These are phyloP conservation scores for Ptilonorhynchus violaceus DNA, from an alignment of 2,113 vertebrate species.

Conservation along the genomic window DNA sequence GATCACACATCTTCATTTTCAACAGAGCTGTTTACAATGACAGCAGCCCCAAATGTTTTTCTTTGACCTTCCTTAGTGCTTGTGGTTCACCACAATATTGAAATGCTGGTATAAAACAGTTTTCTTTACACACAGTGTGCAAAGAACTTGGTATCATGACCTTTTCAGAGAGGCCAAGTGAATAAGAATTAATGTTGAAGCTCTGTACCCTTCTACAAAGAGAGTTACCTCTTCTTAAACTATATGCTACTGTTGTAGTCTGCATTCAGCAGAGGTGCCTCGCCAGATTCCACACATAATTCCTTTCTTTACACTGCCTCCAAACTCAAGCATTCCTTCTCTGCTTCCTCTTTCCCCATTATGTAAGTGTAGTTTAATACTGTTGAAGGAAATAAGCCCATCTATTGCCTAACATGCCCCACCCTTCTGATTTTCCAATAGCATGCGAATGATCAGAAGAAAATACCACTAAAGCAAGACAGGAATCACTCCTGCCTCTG, in stretches of 20 bases:
- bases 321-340: not conserved
- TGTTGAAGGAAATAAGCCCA: not conserved
- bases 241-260: not conserved
- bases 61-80: not conserved
- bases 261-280: not conserved
- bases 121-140: not conserved
- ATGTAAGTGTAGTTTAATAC: not conserved
- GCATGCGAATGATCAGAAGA: not conserved
- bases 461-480: not conserved
- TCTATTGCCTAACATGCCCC: not conserved
- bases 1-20: not conserved
- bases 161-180: not conserved
- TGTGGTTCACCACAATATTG: not conserved
- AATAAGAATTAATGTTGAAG: not conserved
- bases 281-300: not conserved
- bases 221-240: not conserved
- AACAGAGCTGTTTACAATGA: not conserved
- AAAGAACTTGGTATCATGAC: not conserved
- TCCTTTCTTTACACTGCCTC: not conserved
- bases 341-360: not conserved
- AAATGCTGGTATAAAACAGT: not conserved
- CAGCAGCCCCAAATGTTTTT: not conserved
- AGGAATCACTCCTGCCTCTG: not conserved
- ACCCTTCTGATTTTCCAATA: not conserved
- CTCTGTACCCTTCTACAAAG: not conserved